Percentiles rank a stretch among this genome's conserved stretches.
Conservation (phyloP, 2,888 invertebrate genomes). For the Elysia crispata region DNA sequence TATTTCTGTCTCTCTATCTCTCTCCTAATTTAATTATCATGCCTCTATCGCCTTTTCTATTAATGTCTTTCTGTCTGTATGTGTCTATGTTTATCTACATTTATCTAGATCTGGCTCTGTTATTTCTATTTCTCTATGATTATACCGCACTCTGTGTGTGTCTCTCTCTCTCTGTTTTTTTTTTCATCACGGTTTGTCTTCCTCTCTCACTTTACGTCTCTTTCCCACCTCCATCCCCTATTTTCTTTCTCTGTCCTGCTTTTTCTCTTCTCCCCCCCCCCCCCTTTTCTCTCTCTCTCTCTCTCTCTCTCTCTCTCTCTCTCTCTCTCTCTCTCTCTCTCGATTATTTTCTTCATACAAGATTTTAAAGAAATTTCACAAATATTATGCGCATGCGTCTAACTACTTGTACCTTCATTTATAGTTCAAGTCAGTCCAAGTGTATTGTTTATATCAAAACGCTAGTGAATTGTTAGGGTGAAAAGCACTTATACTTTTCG, state of each 20-base stretch:
- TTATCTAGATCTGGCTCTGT: neutral
- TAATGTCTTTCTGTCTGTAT: no score
- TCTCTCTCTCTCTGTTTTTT: neutral
- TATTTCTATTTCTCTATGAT: neutral
- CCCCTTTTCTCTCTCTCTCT: slow-evolving; percentile 11
- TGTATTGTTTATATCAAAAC: no score
- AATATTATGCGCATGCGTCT: no score
- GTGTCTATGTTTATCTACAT: neutral
- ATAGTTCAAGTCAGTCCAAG: no score
- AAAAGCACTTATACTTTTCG: no score
- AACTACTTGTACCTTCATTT: neutral
- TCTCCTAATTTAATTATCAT: neutral
- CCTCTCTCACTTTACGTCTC: slow-evolving; percentile 18
- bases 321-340: slow-evolving; percentile 36
- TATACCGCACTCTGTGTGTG: neutral
- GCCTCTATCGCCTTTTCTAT: no score
- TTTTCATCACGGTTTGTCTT: slow-evolving; percentile 22
- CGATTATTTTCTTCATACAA: slow-evolving; percentile 26
- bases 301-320: slow-evolving; percentile 32
- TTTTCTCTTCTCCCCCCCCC: neutral
- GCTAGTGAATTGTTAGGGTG: no score
- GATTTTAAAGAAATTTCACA: no score
- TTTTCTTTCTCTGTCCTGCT: slow-evolving; percentile 18
- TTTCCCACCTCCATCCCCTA: neutral
- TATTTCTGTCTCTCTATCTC: neutral